phyloP scores from a whole-genome alignment of 1,140 invertebrate genomes.

The Hestina assimilis region DNA sequence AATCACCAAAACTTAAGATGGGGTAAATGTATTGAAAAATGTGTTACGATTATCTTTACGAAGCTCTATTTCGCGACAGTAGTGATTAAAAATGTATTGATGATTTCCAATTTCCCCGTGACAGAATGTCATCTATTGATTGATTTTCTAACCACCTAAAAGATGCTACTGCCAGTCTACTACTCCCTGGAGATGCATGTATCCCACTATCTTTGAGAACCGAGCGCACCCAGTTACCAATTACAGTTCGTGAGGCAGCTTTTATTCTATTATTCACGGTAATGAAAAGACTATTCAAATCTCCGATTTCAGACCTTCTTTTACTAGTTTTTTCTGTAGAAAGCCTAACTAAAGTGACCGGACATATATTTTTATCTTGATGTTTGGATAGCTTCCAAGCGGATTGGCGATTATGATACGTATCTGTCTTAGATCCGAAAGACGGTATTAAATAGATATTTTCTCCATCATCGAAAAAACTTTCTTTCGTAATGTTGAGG shows the following conservation, averaged over 20 bases:
- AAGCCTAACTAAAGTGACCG: conserved; percentile 7
- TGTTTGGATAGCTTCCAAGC: too few species aligned
- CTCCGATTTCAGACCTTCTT: background rate
- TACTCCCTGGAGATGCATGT: conserved; percentile 9
- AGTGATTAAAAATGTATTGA: conserved; percentile 21
- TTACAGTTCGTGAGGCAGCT: conserved; percentile 14
- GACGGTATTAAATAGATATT: too few species aligned
- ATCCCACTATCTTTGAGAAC: conserved; percentile 18
- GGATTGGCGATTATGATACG: too few species aligned
- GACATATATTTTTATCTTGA: too few species aligned
- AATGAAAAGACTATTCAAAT: conserved; percentile 19
- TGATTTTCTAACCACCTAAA: conserved; percentile 11
- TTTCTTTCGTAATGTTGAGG: too few species aligned
- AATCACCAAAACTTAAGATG: too few species aligned
- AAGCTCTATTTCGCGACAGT: conserved; percentile 5
- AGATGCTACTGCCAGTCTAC: conserved; percentile 12
- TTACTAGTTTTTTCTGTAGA: background rate
- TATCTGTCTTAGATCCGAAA: too few species aligned
- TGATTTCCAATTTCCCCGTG: conserved; percentile 20
- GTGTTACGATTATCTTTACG: conserved; percentile 4
- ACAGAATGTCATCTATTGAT: conserved; percentile 17
- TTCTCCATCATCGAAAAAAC: too few species aligned
- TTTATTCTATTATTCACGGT: background rate
- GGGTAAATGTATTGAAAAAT: too few species aligned
- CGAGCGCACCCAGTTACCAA: conserved; percentile 17